Conservation (phyloP, 2,113 vertebrate genomes). For the Elachura formosa region DNA sequence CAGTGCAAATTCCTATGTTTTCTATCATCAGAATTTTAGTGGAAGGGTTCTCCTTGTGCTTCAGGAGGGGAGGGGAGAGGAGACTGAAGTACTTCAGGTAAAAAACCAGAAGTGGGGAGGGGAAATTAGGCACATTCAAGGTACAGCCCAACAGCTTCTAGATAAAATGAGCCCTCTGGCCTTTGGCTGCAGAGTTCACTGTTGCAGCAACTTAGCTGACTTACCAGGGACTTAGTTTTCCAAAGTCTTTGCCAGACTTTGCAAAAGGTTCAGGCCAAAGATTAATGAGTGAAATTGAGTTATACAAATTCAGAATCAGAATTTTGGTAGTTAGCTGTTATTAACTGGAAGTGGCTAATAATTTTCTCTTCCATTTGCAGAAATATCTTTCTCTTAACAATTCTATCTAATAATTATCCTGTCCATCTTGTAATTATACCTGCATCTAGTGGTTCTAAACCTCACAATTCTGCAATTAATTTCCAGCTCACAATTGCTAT, state of each 20-base stretch:
- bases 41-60: neutral
- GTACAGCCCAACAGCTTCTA: neutral
- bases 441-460: neutral
- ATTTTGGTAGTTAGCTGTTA: neutral
- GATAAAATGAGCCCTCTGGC: neutral
- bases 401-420: neutral
- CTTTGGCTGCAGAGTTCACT: neutral
- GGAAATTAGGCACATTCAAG: neutral
- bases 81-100: neutral
- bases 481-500: neutral
- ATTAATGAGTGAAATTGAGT: neutral
- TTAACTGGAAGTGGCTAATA: neutral
- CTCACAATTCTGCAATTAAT: neutral
- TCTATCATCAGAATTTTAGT: neutral
- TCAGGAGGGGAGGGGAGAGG: neutral
- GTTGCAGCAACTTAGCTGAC: neutral
- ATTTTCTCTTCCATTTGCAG: neutral
- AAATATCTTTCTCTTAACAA: neutral
- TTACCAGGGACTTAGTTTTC: neutral
- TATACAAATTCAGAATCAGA: neutral
- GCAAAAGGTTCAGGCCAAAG: neutral
- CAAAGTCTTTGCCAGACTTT: neutral
- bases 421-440: neutral
- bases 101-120: fast-evolving
- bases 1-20: fast-evolving